Evolutionary conservation across 1,140 invertebrate species (phyloP), one percentile per base, ranked within the genome.

Genomic region (Drosophila sechellia): DNA sequence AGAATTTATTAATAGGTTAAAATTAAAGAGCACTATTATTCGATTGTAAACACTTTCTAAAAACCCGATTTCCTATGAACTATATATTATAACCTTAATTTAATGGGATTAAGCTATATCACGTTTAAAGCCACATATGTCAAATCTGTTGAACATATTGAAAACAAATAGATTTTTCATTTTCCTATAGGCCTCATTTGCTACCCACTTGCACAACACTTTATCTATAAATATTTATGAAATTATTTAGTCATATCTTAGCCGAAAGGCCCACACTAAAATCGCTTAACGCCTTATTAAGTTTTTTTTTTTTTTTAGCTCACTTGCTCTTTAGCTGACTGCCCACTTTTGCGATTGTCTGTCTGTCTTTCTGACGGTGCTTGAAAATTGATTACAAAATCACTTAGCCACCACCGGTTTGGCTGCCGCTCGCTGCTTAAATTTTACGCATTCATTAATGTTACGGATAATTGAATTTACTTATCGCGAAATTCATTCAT

Each of bases 381-480:
- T 48, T 45, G 54, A 54, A 69, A 87, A 77, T 79, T 87, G 79
- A 89, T 89, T 87, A 66, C 71, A 79, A 89, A 79, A 79, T 60
- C 64, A 81, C 75, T 79, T 83, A 65, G 54, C 65, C 78, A 65
- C 46, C 60, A 58, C 79, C 55, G 54, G 78, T 84, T 77, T 73
- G 25, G 54, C 59, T 50, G 35, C 31, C 70, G 70, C 59, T 76
- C 68, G 71, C 84, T 60, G 83, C 68, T 89, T 87, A 84, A 76
- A 79, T 87, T 89, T 89, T 89, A 89, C 84, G 79, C 84, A 89
- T 89, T 89, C 77, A 89, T 89, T 89, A 84, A 84, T 84, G 79
- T 78, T 89, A 53, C 73, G 84, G 77, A 80, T 89, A 89, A 89
- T 89, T 89, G 84, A 89, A 89, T 89, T 89, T 89, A 89, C 84